Conservation (phyloP, 2,888 invertebrate genomes). For the Cantharis rufa region DNA sequence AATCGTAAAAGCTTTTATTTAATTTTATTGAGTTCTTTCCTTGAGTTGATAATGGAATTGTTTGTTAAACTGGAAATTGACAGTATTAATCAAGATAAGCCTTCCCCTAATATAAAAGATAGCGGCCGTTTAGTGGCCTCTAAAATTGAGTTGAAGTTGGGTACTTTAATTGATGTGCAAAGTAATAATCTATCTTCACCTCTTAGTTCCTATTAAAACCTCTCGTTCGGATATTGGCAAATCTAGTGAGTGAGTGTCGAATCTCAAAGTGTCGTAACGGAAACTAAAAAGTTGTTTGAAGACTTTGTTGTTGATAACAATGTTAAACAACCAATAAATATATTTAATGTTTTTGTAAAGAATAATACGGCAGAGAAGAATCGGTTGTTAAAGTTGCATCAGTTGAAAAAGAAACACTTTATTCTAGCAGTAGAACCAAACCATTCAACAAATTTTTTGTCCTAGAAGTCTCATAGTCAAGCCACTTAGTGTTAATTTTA, state of each 20-base stretch:
- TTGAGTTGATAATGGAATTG: conserved; percentile 73
- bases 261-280: not conserved
- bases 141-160: conserved; percentile 39
- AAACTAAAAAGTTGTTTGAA: not conserved
- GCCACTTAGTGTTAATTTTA: conserved; percentile 36
- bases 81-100: conserved; percentile 25
- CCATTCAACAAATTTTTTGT: conserved; percentile 53
- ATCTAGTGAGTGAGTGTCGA: conserved; percentile 41
- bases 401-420: not conserved
- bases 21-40: no score
- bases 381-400: not conserved
- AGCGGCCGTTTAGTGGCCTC: conserved; percentile 5
- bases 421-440: not conserved
- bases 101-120: conserved; percentile 30
- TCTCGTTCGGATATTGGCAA: conserved; percentile 58
- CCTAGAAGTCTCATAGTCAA: conserved; percentile 57
- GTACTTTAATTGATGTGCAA: conserved; percentile 45
- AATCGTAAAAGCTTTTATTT: conserved; percentile 73
- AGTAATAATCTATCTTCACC: conserved; percentile 40
- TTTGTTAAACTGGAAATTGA: conserved; percentile 76
- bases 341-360: not conserved
- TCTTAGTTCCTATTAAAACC: conserved; percentile 44
- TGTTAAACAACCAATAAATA: not conserved
- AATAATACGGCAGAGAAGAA: not conserved
- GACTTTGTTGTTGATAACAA: not conserved